Evolutionary conservation across 1,140 invertebrate genomes (phyloP), one percentile per base, ranked within the genome.

Genomic region (Oreohelix idahoensis): DNA sequence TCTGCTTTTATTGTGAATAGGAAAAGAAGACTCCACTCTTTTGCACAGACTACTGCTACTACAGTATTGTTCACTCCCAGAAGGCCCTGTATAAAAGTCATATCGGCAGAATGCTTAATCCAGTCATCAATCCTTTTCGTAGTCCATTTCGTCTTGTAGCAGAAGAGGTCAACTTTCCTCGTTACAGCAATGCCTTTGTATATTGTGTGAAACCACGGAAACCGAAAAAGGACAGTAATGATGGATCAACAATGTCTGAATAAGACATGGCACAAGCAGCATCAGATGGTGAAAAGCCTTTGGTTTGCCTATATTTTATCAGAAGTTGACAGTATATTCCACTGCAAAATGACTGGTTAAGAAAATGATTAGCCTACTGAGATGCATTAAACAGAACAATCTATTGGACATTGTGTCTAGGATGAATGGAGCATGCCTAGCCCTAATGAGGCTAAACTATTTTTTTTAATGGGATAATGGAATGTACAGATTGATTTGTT

Each of bases 31-130:
- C 51, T 2, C 53, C 77, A 38, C 5, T 79, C 39, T 79, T 35
- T 23, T 79, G 58, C 35, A 79, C 77, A 79, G 77, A 79, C 45
- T 79, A 79, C 32, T 63, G 77, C 32, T 63, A 79, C 35, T 36
- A 36, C 20, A 63, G 77, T 39, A 36, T 79, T 53, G 36, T 39
- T 10, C 58, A 63, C n/a, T 63, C 51, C 23, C n/a, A 38, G 8
- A 58, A 79, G n/a, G 77, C 77, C 8, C 51, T 79, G 4, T 20
- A 10, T 2, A 66, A 26, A 8, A 63, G 51, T 38, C 20, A 66
- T 29, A 20, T 42, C 11, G 77, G 77, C 23, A 29, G 15, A 4
- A 36, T 79, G 39, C 11, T 26, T 66, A 5, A 10, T 0, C 51
- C 77, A 4, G 15, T 26, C 26, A 66, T 79, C 38, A 79, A 79